These are phyloP conservation scores for Ciconia maguari DNA, from an alignment of 2,113 vertebrate species.

Conservation along the genomic window DNA sequence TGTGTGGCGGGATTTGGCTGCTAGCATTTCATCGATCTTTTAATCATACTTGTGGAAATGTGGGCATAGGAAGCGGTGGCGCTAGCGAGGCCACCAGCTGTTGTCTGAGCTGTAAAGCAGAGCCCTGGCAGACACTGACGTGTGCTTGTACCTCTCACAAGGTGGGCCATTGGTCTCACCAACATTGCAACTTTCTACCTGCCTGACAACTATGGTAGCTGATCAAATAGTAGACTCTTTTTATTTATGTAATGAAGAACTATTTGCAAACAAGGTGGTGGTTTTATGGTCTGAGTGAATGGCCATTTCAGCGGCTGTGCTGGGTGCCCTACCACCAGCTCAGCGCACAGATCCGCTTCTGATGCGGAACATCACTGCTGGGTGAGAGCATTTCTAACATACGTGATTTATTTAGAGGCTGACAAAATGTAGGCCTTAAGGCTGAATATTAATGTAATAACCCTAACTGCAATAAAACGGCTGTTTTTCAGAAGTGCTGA, in stretches of 20 bases:
- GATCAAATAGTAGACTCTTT: background rate
- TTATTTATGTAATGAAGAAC: background rate
- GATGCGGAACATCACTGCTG: background rate
- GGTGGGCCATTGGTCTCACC: background rate
- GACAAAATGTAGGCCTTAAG: background rate
- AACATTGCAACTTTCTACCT: background rate
- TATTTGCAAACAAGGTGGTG: background rate
- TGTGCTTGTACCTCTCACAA: background rate
- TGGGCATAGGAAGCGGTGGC: background rate
- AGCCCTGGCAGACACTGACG: background rate
- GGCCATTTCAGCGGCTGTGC: background rate
- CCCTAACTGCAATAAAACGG: background rate
- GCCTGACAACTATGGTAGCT: background rate
- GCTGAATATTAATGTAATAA: constrained; percentile 31
- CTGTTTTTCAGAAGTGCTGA: background rate
- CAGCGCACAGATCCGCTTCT: background rate
- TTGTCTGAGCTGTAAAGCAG: background rate
- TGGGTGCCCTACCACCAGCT: background rate
- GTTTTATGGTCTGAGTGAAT: background rate
- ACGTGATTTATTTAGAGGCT: background rate
- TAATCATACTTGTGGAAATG: background rate
- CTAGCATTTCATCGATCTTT: background rate
- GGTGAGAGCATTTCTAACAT: background rate
- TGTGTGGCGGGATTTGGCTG: background rate
- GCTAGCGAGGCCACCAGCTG: background rate